Evolutionary conservation across 2,797 vertebrate species (phyloP), one percentile per base, ranked within the genome.

Genomic region (Vespertilio murinus): DNA sequence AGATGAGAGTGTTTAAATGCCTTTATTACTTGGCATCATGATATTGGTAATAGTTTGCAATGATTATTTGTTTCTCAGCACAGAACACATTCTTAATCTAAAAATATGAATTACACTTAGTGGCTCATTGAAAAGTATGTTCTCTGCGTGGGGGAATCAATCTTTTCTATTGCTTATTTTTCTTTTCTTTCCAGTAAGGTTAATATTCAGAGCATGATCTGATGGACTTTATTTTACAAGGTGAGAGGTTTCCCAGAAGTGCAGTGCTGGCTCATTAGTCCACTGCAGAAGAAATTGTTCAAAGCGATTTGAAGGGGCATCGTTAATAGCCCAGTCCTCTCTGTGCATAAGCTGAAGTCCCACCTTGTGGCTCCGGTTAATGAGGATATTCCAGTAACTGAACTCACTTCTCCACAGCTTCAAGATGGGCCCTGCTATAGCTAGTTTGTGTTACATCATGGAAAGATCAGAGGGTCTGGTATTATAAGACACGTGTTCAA

Each of bases 161-260:
- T 47, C 67, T 93, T 33, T 18, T 30, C 18, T 22, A 40, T 74
- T 33, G 70, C 90, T 91, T 88, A 79, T 87, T n/a, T 77, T 93
- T 90, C 87, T 93, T 86, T 93, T 74, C 74, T 92, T 93, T 38
- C 52, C 82, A 67, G 54, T 81, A 69, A 92, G 56, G 82, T 91
- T 95, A 94, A 93, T 91, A 75, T 95, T 88, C 59, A 88, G 49
- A 93, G 70, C 64, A 42, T n/a, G 64, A 90, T 47, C 80, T 10
- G 61, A 81, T 86, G 61, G 94, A 82, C 54, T 67, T 42, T 14
- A 86, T 61, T 18, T 77, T 71, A 20, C 56, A 82, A 93, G 56
- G 59, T 25, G 69, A 67, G 80, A 56, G 1, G 35, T 79, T 93
- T 85, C 91, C 93, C 83, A 93, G 88, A 83, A 93, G 86, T 35